Conservation (phyloP, 2,888 invertebrate genomes). For the Lasioglossum oenotherae region DNA sequence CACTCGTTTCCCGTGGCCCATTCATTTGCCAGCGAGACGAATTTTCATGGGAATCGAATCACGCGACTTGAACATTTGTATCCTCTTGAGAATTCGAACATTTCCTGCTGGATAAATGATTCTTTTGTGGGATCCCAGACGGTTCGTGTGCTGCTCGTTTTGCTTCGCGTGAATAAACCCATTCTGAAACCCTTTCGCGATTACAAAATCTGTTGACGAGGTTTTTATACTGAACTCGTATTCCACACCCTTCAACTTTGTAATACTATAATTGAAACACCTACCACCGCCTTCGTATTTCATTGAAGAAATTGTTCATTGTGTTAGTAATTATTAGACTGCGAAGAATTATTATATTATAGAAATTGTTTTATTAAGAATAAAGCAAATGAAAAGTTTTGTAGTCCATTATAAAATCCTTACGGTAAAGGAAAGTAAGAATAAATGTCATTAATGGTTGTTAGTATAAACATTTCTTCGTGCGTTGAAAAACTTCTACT, state of each 20-base stretch:
- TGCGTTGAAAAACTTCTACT: no score
- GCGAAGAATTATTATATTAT: background rate
- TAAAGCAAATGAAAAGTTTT: no score
- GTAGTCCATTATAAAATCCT: no score
- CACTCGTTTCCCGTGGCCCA: background rate
- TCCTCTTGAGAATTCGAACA: background rate
- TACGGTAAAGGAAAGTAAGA: background rate
- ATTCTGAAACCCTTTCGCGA: background rate
- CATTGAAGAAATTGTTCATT: background rate
- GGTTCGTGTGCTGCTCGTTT: background rate
- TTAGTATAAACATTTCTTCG: background rate
- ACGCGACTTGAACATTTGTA: background rate
- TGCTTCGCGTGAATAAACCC: background rate
- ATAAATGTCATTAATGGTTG: background rate
- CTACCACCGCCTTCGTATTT: background rate
- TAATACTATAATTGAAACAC: background rate
- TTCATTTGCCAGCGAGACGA: background rate
- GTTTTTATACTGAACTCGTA: background rate
- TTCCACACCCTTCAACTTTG: no score
- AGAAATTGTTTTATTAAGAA: background rate
- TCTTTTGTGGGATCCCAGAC: background rate
- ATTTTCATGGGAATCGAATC: background rate
- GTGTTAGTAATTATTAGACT: no score
- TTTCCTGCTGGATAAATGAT: background rate
- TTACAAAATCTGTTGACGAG: background rate